These are phyloP conservation scores for Pantherophis vulpinus DNA, from an alignment of 2,797 vertebrate species.

Conservation along the genomic window DNA sequence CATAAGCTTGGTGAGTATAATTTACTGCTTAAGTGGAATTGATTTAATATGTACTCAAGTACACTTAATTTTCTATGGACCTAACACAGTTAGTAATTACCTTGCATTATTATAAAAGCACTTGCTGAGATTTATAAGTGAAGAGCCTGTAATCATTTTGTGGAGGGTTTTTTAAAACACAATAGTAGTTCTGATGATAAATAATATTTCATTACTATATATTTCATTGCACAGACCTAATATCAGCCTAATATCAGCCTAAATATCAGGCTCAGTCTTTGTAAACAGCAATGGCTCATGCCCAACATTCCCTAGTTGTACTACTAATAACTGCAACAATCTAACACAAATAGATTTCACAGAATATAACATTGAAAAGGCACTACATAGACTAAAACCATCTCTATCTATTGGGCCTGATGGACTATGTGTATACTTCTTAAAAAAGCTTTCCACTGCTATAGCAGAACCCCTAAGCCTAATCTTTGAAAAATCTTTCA, in stretches of 20 bases:
- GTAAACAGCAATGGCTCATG: too few relatives aligned
- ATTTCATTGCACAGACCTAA: neutral
- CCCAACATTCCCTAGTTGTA: too few relatives aligned
- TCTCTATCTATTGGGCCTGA: too few relatives aligned
- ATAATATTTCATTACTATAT: neutral
- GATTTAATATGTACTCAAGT: conserved; percentile 2
- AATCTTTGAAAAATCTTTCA: too few relatives aligned
- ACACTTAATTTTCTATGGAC: neutral
- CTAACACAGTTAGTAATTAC: neutral
- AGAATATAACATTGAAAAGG: too few relatives aligned
- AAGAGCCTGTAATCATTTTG: neutral
- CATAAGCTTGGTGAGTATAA: neutral
- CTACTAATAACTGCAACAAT: too few relatives aligned
- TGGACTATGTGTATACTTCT: too few relatives aligned
- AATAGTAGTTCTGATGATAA: neutral
- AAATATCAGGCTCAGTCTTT: too few relatives aligned
- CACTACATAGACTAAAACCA: too few relatives aligned
- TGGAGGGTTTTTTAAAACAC: neutral
- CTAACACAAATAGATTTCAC: too few relatives aligned
- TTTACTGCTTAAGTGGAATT: conserved; percentile 1
- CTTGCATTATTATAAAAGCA: neutral
- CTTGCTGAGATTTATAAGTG: neutral
- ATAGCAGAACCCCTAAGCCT: too few relatives aligned
- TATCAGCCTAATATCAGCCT: neutral
- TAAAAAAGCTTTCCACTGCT: too few relatives aligned